These are phyloP conservation scores for Panthera uncia DNA, from an alignment of 2,113 vertebrate genomes.

Conservation along the genomic window DNA sequence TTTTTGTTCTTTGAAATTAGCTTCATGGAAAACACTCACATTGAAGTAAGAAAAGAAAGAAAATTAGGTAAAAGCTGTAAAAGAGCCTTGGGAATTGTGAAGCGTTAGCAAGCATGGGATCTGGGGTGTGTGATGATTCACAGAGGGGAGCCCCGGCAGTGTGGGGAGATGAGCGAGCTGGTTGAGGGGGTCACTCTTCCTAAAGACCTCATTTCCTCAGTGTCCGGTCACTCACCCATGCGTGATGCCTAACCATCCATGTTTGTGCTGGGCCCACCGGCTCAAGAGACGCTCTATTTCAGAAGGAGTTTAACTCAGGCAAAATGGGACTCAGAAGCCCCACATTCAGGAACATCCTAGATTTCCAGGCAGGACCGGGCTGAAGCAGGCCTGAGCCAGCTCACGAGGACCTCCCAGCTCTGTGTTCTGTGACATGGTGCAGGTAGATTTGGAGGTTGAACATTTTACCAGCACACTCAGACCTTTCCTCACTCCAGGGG, in stretches of 20 bases:
- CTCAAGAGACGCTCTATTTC: neutral
- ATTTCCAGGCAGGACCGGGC: neutral
- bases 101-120: neutral
- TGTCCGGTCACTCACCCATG: accelerated
- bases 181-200: neutral
- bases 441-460: neutral
- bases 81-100: neutral
- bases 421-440: accelerated
- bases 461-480: accelerated
- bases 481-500: too few relatives aligned
- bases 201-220: neutral
- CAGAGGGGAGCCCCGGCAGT: neutral
- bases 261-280: accelerated
- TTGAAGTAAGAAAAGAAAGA: neutral
- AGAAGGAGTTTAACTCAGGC: neutral
- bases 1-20: neutral
- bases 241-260: accelerated
- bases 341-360: neutral
- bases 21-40: neutral
- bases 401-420: neutral
- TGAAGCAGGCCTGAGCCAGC: too few relatives aligned
- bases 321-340: neutral
- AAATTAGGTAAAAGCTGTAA: neutral
- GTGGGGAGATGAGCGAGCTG: neutral
- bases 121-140: too few relatives aligned